Percentiles rank a stretch among this genome's conserved stretches.
phyloP scores from a whole-genome alignment of 2,113 vertebrate species.

The Brachypteracias leptosomus region DNA sequence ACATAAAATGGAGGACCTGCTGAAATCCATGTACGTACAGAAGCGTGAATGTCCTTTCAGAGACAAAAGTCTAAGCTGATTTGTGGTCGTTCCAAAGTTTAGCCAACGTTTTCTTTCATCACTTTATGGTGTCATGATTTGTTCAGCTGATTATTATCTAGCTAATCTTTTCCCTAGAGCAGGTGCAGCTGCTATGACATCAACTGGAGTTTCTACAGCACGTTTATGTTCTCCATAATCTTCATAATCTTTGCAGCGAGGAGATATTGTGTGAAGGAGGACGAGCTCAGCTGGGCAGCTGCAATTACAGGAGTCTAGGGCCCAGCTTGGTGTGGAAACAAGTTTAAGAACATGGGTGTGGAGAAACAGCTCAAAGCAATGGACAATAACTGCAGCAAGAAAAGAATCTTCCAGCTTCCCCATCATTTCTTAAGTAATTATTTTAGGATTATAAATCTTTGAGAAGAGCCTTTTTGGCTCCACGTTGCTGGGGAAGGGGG shows the following conservation, averaged over 20 bases:
- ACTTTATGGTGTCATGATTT: neutral
- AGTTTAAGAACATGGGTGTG: fast-evolving
- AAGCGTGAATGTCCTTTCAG: neutral
- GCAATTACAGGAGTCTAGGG: neutral
- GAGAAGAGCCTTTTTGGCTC: neutral
- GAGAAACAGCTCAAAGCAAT: neutral
- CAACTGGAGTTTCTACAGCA: neutral
- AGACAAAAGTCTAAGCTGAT: neutral
- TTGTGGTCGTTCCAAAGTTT: neutral
- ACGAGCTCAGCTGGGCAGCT: neutral
- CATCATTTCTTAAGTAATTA: neutral
- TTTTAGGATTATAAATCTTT: neutral
- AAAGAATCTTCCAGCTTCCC: neutral
- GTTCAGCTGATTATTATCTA: neutral
- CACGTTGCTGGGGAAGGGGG: fast-evolving
- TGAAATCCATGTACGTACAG: neutral
- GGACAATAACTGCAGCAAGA: neutral
- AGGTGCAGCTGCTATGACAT: neutral
- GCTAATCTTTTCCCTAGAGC: neutral
- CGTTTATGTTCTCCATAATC: neutral
- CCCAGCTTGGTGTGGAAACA: neutral
- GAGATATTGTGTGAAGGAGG: neutral
- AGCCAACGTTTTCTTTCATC: neutral
- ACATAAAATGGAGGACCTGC: neutral
- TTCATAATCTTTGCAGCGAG: neutral